Percentiles rank a stretch among this genome's conserved stretches.
Conservation (phyloP, 2,888 invertebrate genomes). For the Noctuana brunneofusca region DNA sequence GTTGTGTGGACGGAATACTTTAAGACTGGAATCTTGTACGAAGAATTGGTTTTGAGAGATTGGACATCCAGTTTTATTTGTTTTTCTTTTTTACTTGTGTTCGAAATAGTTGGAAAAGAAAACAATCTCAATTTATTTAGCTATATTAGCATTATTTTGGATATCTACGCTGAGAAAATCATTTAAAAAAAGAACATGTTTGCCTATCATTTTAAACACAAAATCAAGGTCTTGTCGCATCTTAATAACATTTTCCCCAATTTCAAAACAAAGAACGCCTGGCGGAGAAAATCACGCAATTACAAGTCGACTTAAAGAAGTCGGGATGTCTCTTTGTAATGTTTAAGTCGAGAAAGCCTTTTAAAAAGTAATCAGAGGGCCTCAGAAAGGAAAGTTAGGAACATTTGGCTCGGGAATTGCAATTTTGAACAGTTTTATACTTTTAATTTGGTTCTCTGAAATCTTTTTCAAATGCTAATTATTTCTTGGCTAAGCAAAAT, state of each 20-base stretch:
- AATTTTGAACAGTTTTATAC: slow-evolving; percentile 70
- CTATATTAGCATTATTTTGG: no score
- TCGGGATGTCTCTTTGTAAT: slow-evolving; percentile 63
- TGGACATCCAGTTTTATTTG: slow-evolving; percentile 66
- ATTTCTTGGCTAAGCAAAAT: slow-evolving; percentile 27
- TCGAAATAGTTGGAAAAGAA: not conserved
- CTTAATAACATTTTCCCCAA: slow-evolving; percentile 61
- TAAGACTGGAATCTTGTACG: slow-evolving; percentile 79
- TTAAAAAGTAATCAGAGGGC: slow-evolving; percentile 77
- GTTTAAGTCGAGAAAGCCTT: slow-evolving; percentile 65
- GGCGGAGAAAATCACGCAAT: slow-evolving; percentile 69
- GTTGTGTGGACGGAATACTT: slow-evolving; percentile 79
- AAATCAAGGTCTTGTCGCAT: slow-evolving; percentile 39
- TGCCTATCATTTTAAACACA: no score
- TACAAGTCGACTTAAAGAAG: slow-evolving; percentile 59
- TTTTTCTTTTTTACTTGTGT: slow-evolving; percentile 40
- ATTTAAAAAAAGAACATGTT: no score
- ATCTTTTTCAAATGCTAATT: slow-evolving; percentile 49
- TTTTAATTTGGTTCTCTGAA: slow-evolving; percentile 64
- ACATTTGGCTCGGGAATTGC: slow-evolving; percentile 64
- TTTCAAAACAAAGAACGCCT: slow-evolving; percentile 57
- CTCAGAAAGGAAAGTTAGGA: slow-evolving; percentile 61
- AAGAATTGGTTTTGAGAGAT: slow-evolving; percentile 79
- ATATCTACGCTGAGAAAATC: no score
- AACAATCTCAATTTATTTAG: not conserved